Percentiles rank a stretch among this genome's conserved stretches.
phyloP scores from a whole-genome alignment of 2,888 invertebrate species.

The Troglohyphantes excavatus region DNA sequence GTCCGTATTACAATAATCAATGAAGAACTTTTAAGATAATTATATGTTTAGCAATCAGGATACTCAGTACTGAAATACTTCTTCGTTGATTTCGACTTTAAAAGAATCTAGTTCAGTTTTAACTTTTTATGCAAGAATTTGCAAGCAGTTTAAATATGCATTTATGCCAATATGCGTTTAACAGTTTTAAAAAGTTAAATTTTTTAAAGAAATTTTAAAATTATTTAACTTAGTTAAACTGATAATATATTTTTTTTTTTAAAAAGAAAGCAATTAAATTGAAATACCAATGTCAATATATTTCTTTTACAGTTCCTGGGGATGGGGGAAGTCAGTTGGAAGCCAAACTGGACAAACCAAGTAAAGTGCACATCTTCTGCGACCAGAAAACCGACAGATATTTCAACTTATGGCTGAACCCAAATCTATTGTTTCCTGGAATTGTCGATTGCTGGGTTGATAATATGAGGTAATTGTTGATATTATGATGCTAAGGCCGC shows the following conservation, averaged over 20 bases:
- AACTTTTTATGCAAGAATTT: too few species aligned
- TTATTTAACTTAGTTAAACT: neutral
- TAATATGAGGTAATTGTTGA: slow-evolving; percentile 83
- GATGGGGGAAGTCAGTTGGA: slow-evolving; percentile 98
- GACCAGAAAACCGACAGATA: slow-evolving; percentile 89
- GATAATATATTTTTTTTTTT: neutral
- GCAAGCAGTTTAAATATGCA: too few species aligned
- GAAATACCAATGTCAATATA: too few species aligned
- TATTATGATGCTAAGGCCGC: too few species aligned
- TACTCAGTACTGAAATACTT: too few species aligned
- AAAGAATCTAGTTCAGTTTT: too few species aligned
- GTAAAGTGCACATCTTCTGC: slow-evolving; percentile 92
- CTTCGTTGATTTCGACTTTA: too few species aligned
- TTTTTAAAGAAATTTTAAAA: neutral
- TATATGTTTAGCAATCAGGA: too few species aligned
- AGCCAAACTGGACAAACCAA: slow-evolving; percentile 92
- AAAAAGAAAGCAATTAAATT: neutral
- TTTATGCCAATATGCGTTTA: too few species aligned
- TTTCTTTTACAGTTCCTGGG: slow-evolving; percentile 91
- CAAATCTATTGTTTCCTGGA: slow-evolving; percentile 93
- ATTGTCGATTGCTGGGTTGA: slow-evolving; percentile 95
- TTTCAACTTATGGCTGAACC: slow-evolving; percentile 97
- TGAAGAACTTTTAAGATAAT: too few species aligned
- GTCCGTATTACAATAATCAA: too few species aligned
- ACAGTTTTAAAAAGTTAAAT: too few species aligned